Evolutionary conservation across 1,140 invertebrate genomes (phyloP).

Genomic region (Apis mellifera): DNA sequence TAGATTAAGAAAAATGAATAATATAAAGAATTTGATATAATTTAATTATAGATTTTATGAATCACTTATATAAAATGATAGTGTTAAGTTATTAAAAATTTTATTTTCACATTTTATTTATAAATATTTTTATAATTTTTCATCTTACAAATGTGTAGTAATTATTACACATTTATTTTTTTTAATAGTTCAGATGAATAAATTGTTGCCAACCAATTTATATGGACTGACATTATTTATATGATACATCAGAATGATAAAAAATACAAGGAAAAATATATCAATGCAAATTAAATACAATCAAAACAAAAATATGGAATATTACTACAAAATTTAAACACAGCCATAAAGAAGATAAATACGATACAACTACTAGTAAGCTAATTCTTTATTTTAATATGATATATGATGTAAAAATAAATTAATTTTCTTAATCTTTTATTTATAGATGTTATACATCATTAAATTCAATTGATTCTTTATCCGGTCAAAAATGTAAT

Average conservation of each 20-base stretch:
- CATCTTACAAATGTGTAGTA: constrained; percentile 26
- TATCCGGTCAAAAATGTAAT: background rate
- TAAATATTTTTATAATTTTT: background rate
- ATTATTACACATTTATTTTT: constrained; percentile 35
- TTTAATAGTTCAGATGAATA: constrained; percentile 57
- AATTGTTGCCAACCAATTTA: constrained; percentile 35
- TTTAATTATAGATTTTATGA: background rate
- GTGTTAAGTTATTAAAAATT: too few species aligned
- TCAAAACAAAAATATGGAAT: background rate
- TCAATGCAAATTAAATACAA: background rate
- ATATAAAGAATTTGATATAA: background rate
- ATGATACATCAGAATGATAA: background rate
- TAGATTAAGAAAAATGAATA: background rate
- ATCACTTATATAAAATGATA: background rate
- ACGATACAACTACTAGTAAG: background rate
- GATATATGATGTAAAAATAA: background rate
- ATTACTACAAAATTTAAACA: background rate
- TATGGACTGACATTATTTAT: background rate
- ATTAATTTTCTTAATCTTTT: constrained; percentile 38
- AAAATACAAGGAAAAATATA: background rate
- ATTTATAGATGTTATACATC: constrained; percentile 32
- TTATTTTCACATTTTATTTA: background rate
- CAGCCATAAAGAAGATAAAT: background rate
- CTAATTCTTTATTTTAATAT: background rate
- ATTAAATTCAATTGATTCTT: background rate